These are phyloP conservation scores for Himantopus leucocephalus DNA, from an alignment of 2,113 vertebrate genomes.

Conservation along the genomic window DNA sequence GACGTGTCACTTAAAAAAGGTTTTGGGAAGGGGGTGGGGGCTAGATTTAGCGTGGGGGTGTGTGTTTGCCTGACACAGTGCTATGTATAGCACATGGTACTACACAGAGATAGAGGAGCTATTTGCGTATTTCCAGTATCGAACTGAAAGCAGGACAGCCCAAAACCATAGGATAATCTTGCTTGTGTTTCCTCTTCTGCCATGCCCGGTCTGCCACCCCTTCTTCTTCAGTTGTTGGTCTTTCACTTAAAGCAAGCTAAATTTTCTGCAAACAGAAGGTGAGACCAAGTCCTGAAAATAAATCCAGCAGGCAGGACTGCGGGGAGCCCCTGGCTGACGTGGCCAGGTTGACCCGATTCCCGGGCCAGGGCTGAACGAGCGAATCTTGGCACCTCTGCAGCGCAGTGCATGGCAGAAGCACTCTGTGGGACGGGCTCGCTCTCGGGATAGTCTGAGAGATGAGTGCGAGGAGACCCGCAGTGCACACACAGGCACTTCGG, in stretches of 20 bases:
- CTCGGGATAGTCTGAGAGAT: neutral
- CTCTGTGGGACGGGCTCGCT: neutral
- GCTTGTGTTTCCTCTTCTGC: neutral
- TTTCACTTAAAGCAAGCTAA: neutral
- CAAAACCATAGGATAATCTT: neutral
- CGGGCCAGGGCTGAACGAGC: neutral
- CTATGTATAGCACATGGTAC: neutral
- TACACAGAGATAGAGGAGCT: neutral
- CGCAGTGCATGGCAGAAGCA: neutral
- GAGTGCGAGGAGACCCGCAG: neutral
- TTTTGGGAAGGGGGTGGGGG: neutral
- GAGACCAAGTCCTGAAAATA: neutral
- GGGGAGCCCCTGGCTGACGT: neutral
- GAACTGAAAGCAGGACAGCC: neutral
- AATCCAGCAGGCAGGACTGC: neutral
- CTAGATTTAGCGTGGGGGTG: neutral
- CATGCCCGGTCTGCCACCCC: no score
- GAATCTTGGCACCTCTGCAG: neutral
- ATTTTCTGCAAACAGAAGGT: neutral
- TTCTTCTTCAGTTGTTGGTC: neutral
- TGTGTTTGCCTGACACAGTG: neutral
- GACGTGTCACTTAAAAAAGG: neutral
- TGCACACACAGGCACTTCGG: no score
- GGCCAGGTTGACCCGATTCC: neutral
- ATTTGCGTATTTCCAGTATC: accelerated